A percentile compares a stretch with the other conserved stretches of the same genome.
Evolutionary conservation across 2,888 invertebrate genomes (phyloP).

Genomic region (Dicyrtomina minuta): DNA sequence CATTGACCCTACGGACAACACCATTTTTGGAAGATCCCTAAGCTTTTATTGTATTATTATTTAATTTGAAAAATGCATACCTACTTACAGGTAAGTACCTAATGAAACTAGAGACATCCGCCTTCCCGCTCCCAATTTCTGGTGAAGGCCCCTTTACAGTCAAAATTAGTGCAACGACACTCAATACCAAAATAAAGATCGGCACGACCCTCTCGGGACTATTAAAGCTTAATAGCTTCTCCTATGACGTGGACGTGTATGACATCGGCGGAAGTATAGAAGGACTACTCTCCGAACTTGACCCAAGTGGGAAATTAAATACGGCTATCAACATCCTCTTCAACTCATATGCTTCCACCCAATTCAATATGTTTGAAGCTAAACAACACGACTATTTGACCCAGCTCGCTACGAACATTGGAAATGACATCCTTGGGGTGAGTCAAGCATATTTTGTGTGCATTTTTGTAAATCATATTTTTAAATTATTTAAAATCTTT

Average conservation of each 20-base stretch:
- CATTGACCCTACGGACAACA: too few species aligned
- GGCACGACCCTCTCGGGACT: not conserved
- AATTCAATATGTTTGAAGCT: slow-evolving; percentile 16
- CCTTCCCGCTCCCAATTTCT: slow-evolving; percentile 23
- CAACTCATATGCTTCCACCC: slow-evolving; percentile 18
- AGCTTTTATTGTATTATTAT: not conserved
- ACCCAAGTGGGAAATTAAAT: slow-evolving; percentile 15
- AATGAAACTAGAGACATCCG: not conserved
- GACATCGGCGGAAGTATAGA: slow-evolving; percentile 10
- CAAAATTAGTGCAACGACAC: not conserved
- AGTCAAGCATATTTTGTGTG: not conserved
- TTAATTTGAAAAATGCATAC: not conserved
- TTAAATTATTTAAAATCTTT: not conserved
- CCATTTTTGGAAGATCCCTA: not conserved
- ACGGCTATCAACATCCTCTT: slow-evolving; percentile 23
- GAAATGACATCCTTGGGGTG: slow-evolving; percentile 14
- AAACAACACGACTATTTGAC: slow-evolving; percentile 13
- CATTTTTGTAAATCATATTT: not conserved
- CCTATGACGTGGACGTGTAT: slow-evolving; percentile 18
- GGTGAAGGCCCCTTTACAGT: slow-evolving; percentile 20
- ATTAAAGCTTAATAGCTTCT: not conserved
- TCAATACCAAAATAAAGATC: slow-evolving; percentile 8
- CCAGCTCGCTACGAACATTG: not conserved
- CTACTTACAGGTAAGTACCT: not conserved
- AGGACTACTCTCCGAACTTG: slow-evolving; percentile 18